Base-by-base conservation (phyloP, 2,797 vertebrate species). In the Geotrypetes seraphini region DNA sequence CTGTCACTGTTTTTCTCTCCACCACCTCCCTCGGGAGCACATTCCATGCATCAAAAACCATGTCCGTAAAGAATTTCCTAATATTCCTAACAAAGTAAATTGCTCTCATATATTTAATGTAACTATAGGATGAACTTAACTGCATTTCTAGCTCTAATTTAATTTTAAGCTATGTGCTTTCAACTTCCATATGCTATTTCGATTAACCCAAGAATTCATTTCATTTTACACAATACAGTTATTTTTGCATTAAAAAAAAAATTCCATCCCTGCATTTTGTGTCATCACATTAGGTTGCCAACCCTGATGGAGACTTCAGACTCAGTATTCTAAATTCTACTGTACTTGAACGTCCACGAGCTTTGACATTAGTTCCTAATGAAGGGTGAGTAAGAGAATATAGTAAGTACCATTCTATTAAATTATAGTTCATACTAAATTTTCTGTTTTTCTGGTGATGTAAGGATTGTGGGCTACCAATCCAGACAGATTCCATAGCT, bases 231-330 rank as follows among this genome's bases (percentile, higher is more conserved):
- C 16, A 12, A 10, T 1, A n/a, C n/a, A 3, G 8, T 4, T n/a
- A n/a, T n/a, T n/a, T 1, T 17, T 16, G 8, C 25, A 16, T 9
- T 9, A 24, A 0, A 0, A 3, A 3, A n/a, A 10, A 13, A 16
- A 33, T 16, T 28, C 8, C 27, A 2, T 0, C 9, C 11, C 8
- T 36, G 20, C n/a, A 23, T 35, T 1, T 4, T 21, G 22, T 34
- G 3, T 39, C 47, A 6, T 2, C 2, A 7, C n/a, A 31, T 26
- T 22, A 99, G 96, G 96, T 97, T 22, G 87, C 93, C 15, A 93
- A 91, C 36, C 84, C 92, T 3, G 92, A 97, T 0, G 94, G 96
- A 4, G 92, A 97, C 55, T 73, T 96, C 47, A 78, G 94, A 4
- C 83, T 87, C 40, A 89, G 90, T 0, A 47, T 99, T 28, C 55